These are phyloP conservation scores for Xenopus tropicalis DNA, from an alignment of 2,113 vertebrate genomes.

Conservation along the genomic window UCB_Xtro_10.0 CM004443.2:187788501-187789000, in stretches of 20 bases:
- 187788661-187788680: no score
- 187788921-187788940: not conserved
- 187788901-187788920: no score
- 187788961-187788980: no score
- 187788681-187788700: no score
- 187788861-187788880: slow-evolving; percentile 81
- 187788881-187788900: not conserved
- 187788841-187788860: slow-evolving; percentile 55
- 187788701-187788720: no score
- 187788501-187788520: no score
- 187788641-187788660: no score
- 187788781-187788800: slow-evolving; percentile 59
- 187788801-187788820: slow-evolving; percentile 69
- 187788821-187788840: slow-evolving; percentile 65
- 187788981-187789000: no score
- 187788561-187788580: rapidly evolving
- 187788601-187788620: no score
- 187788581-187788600: no score
- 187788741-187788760: not conserved
- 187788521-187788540: not conserved
- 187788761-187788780: slow-evolving; percentile 2
- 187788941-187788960: no score
- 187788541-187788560: not conserved
- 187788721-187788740: not conserved
- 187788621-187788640: no score